phyloP scores from a whole-genome alignment of 2,113 vertebrate species.

The Collichthys lucidus region DNA sequence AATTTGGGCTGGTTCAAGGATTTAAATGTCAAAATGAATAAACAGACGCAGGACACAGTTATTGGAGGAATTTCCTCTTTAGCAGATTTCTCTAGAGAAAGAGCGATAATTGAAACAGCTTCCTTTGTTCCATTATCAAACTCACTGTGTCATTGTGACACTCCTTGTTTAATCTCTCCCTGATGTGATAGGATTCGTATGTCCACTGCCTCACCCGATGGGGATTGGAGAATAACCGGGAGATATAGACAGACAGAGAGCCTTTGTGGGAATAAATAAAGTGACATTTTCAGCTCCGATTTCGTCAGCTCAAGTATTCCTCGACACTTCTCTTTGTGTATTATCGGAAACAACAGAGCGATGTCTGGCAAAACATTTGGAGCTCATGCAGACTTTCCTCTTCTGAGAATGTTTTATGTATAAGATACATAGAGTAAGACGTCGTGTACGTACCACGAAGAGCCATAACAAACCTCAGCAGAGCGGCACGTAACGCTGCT shows the following conservation, averaged over 20 bases:
- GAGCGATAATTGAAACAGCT: slow-evolving; percentile 73
- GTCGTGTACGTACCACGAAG: slow-evolving; percentile 23
- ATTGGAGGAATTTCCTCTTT: slow-evolving; percentile 61
- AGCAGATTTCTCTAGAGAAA: slow-evolving; percentile 61
- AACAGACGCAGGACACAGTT: slow-evolving; percentile 65
- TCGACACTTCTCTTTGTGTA: background rate
- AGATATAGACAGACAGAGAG: slow-evolving; percentile 23
- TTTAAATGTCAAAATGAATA: slow-evolving; percentile 77
- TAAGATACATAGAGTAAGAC: slow-evolving; percentile 16
- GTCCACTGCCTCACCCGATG: slow-evolving; percentile 40
- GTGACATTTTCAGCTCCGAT: slow-evolving; percentile 55
- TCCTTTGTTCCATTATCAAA: slow-evolving; percentile 78
- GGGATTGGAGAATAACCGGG: slow-evolving; percentile 38
- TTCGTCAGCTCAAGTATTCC: slow-evolving; percentile 39
- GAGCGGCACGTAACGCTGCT: slow-evolving; percentile 29
- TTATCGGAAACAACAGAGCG: slow-evolving; percentile 11
- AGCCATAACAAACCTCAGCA: slow-evolving; percentile 36
- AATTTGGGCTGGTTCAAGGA: slow-evolving; percentile 60
- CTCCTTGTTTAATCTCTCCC: slow-evolving; percentile 71
- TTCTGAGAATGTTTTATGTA: slow-evolving; percentile 30
- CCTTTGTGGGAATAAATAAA: slow-evolving; percentile 53
- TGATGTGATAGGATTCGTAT: slow-evolving; percentile 66
- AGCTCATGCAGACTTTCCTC: background rate
- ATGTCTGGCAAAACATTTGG: slow-evolving; percentile 22
- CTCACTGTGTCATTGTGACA: slow-evolving; percentile 75